Conservation (phyloP, 2,888 invertebrate genomes). For the Conistra vaccinii region DNA sequence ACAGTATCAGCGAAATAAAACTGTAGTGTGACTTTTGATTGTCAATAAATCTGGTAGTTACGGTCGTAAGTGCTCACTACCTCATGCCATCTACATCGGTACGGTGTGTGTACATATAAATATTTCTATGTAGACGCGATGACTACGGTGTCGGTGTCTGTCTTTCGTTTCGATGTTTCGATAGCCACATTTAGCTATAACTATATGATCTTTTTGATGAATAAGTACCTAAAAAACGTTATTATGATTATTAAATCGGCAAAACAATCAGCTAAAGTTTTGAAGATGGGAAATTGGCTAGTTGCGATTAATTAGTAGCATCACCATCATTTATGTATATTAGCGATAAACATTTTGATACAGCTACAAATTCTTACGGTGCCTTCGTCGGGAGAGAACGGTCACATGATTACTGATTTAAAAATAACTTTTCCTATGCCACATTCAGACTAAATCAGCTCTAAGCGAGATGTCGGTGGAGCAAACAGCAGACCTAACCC, state of each 20-base stretch:
- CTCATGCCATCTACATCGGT: neutral
- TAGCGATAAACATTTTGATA: neutral
- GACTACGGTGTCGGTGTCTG: no score
- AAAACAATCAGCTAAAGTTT: neutral
- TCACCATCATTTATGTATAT: no score
- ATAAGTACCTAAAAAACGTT: no score
- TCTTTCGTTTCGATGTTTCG: no score
- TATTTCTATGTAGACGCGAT: neutral
- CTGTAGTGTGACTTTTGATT: no score
- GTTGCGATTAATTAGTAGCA: neutral
- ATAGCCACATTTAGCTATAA: no score
- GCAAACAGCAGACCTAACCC: conserved; percentile 93
- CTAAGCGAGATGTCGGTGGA: conserved; percentile 94
- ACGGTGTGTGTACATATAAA: neutral
- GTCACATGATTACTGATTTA: neutral
- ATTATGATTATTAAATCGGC: neutral
- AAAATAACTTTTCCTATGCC: neutral
- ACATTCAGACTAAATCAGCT: conserved; percentile 80
- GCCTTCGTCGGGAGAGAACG: neutral
- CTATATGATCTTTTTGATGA: no score
- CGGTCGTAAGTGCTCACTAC: neutral
- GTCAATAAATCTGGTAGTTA: neutral
- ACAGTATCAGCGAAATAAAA: neutral
- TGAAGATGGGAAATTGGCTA: neutral
- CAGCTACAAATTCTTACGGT: neutral